Percentiles rank a stretch among this genome's conserved stretches.
These are phyloP conservation scores for Saccopteryx bilineata DNA, from an alignment of 2,113 vertebrate genomes.

Conservation along the genomic window DNA sequence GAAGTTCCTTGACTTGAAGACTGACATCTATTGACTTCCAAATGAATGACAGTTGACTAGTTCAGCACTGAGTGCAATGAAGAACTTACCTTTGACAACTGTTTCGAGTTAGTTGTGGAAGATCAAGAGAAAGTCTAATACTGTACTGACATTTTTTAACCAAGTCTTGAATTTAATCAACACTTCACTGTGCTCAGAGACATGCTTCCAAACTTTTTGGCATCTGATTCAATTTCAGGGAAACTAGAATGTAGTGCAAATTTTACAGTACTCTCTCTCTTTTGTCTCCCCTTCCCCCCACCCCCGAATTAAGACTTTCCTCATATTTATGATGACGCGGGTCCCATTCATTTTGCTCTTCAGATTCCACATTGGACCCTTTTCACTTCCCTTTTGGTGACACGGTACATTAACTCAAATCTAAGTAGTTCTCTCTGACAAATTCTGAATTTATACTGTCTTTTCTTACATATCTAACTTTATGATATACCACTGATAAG, in stretches of 20 bases:
- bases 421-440: not conserved
- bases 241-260: not conserved
- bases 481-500: not conserved
- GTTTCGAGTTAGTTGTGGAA: not conserved
- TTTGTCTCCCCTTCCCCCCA: not conserved
- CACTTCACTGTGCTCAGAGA: not conserved
- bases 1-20: not conserved
- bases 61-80: not conserved
- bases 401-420: not conserved
- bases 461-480: not conserved
- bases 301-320: not conserved
- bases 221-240: not conserved
- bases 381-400: not conserved
- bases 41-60: not conserved
- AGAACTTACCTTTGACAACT: slow-evolving; percentile 15
- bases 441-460: not conserved
- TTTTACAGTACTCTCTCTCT: not conserved
- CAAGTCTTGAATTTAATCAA: not conserved
- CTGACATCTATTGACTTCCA: not conserved
- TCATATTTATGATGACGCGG: not conserved
- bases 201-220: not conserved
- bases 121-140: not conserved
- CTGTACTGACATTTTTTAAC: not conserved
- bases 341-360: not conserved
- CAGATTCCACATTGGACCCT: not conserved